Percentiles rank a stretch among this genome's conserved stretches.
Evolutionary conservation across 1,140 invertebrate genomes (phyloP).

Genomic region (Drosophila azteca): DNA sequence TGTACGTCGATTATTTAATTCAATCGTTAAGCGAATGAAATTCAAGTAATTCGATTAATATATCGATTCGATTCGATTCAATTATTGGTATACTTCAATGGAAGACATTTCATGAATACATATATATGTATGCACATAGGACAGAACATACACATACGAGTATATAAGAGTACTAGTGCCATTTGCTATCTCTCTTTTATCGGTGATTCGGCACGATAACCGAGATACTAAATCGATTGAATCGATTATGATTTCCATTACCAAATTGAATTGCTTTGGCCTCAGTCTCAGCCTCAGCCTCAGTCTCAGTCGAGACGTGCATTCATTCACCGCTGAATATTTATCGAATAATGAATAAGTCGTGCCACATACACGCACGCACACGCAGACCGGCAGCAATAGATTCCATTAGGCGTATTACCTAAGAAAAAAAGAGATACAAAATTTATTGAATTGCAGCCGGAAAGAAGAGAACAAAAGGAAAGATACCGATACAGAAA

Average conservation of each 20-base stretch:
- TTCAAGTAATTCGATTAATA: no score
- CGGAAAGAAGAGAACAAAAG: background rate
- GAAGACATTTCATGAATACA: no score
- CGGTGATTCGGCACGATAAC: slow-evolving; percentile 8
- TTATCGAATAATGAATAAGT: slow-evolving; percentile 52
- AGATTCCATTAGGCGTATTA: slow-evolving; percentile 49
- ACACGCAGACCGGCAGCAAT: slow-evolving; percentile 6
- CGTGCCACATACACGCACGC: slow-evolving; percentile 6
- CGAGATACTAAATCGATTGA: slow-evolving; percentile 7
- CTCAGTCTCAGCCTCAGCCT: background rate
- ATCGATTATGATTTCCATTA: slow-evolving; percentile 42
- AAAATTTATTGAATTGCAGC: slow-evolving; percentile 34
- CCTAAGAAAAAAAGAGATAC: slow-evolving; percentile 44
- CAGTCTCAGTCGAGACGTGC: slow-evolving; percentile 22
- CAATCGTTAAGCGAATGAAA: slow-evolving; percentile 3
- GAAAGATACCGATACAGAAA: background rate
- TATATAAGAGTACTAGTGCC: no score
- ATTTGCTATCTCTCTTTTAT: background rate
- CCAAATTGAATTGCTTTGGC: slow-evolving; percentile 31
- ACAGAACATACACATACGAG: no score
- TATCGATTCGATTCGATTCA: background rate
- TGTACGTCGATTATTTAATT: slow-evolving; percentile 24
- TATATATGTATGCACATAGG: no score
- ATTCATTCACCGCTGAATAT: slow-evolving; percentile 41
- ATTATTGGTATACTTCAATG: no score